Evolutionary conservation across 1,140 invertebrate species (phyloP), one percentile per base, ranked within the genome.

Genomic region (Formica exsecta): DNA sequence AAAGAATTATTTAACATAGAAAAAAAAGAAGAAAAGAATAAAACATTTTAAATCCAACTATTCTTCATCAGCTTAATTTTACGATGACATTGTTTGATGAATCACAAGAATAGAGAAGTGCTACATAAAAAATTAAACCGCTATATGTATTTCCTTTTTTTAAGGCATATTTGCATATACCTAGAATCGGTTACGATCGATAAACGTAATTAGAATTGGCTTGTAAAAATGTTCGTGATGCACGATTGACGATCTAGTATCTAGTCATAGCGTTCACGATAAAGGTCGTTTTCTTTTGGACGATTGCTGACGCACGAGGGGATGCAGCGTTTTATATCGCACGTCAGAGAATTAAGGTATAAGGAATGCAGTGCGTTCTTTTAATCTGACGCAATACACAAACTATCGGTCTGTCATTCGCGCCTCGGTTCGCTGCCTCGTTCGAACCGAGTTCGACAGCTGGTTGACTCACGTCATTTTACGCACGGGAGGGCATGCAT

Each of bases 401-500:
- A 86, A 86, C 29, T 86, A n/a, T 68, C 41, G 48, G 32, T 62
- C 13, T 83, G 76, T 86, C 41, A 81, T 89, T 44, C 62, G 44
- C 41, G 68, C 29, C 38, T 74, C 79, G 73, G 77, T 64, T 80
- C 64, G 75, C 51, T 54, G 44, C 41, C 74, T 87, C 59, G 51
- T 85, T 48, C 54, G 66, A 83, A 76, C 48, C 4, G 16, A 51
- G 5, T 68, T 73, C 65, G 59, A 86, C 84, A 89, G 88, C 77
- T 89, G 88, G 61, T 86, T 66, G 70, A 75, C 75, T 87, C 41
- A 62, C 84, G 41, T 75, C 70, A 74, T 89, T 89, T 89, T 80
- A 83, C 84, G 88, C 87, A 81, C 71, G 61, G 75, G 61, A 59
- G 73, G 77, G 71, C 73, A 83, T 71, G 74, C 89, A 89, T 90